Evolutionary conservation across 2,113 vertebrate genomes (phyloP).

Genomic region (Amblyornis subalaris): DNA sequence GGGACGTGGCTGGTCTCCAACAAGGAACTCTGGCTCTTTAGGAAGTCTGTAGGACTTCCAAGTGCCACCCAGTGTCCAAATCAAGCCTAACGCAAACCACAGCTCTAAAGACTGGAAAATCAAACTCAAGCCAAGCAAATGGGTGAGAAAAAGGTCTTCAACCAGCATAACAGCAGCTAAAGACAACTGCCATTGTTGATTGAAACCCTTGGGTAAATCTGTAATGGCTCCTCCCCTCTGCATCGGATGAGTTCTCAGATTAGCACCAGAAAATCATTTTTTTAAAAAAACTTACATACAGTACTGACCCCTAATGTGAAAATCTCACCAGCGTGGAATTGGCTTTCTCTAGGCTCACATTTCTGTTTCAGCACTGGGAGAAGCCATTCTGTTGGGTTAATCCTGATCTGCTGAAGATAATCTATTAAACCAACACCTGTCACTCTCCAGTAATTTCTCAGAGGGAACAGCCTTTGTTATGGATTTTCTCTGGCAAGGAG

Average conservation of each 20-base stretch:
- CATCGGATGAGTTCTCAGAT: neutral
- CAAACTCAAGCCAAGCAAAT: neutral
- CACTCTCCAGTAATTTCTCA: slow-evolving; percentile 52
- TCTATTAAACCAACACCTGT: slow-evolving; percentile 54
- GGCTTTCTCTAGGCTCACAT: slow-evolving; percentile 22
- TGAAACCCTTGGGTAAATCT: neutral
- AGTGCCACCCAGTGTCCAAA: neutral
- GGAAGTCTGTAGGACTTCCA: neutral
- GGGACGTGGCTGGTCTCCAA: neutral
- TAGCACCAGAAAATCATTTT: neutral
- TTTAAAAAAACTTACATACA: neutral
- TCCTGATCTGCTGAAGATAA: slow-evolving; percentile 45
- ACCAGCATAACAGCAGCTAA: neutral
- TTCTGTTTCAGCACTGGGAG: slow-evolving; percentile 33
- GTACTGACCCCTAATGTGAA: neutral
- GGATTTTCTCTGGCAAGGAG: slow-evolving; percentile 55
- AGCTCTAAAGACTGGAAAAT: neutral
- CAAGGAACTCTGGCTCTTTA: neutral
- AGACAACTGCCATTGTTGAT: neutral
- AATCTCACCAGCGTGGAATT: neutral
- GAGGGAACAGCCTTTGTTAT: slow-evolving; percentile 38
- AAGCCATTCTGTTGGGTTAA: slow-evolving; percentile 55
- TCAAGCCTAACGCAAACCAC: neutral
- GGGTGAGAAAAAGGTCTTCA: neutral
- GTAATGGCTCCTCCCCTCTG: neutral